A percentile compares a stretch with the other conserved stretches of the same genome.
Evolutionary conservation across 2,888 invertebrate genomes (phyloP).

Genomic region (Trichopoda pennipes): DNA sequence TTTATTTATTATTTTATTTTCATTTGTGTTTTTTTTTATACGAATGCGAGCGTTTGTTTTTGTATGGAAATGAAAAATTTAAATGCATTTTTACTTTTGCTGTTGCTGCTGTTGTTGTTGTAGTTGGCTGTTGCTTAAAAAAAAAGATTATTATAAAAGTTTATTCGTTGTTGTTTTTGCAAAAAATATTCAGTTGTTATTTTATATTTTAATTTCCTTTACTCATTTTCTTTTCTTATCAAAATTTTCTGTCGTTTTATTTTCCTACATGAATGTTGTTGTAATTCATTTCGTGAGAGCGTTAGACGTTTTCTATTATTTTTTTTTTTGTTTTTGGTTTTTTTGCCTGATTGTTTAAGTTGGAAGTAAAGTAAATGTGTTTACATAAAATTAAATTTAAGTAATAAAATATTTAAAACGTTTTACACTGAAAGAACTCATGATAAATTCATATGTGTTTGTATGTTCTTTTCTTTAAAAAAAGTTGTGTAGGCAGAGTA

Average conservation of each 20-base stretch:
- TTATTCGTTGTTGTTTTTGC: slow-evolving; percentile 27
- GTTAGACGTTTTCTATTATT: slow-evolving; percentile 40
- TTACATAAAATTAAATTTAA: slow-evolving; percentile 65
- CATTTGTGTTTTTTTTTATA: slow-evolving; percentile 21
- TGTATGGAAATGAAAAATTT: slow-evolving; percentile 49
- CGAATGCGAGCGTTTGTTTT: slow-evolving; percentile 14
- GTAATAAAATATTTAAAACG: slow-evolving; percentile 64
- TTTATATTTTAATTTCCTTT: slow-evolving; percentile 58
- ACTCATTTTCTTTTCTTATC: slow-evolving; percentile 59
- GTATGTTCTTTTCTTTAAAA: no score
- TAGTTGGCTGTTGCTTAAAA: slow-evolving; percentile 5
- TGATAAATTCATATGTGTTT: background rate
- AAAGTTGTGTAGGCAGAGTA: no score
- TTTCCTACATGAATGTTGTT: slow-evolving; percentile 12
- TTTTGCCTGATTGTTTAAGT: slow-evolving; percentile 22
- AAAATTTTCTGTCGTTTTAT: slow-evolving; percentile 26
- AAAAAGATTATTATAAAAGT: slow-evolving; percentile 40
- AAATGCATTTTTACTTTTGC: slow-evolving; percentile 46
- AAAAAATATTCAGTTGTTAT: slow-evolving; percentile 53
- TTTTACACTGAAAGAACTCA: slow-evolving; percentile 40
- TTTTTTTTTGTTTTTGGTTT: background rate
- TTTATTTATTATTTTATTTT: slow-evolving; percentile 61
- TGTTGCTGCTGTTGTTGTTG: slow-evolving; percentile 23
- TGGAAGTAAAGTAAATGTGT: slow-evolving; percentile 58
- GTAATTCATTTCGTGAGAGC: slow-evolving; percentile 57